Base-by-base conservation (phyloP, 2,888 invertebrate genomes). In the Volucella bombylans region DNA sequence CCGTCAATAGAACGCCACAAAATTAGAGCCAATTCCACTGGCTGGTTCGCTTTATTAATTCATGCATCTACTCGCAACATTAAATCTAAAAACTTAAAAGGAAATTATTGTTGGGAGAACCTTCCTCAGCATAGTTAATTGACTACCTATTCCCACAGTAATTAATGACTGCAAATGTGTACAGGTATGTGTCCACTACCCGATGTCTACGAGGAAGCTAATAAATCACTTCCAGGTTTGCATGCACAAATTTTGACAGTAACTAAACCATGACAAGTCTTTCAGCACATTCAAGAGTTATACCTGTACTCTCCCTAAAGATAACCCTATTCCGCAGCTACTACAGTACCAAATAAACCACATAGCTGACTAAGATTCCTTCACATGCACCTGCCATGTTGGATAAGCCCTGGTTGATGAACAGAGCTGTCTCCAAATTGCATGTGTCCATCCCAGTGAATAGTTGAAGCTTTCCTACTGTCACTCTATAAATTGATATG, bases 401-500 rank as follows among this genome's bases (percentile, higher is more conserved):
- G 15, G 54, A 9, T 45, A 18, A 31, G n/a, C n/a, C 31, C 15
- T 49, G 41, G 31, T 11, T 38, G 57, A 65, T 49, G 49, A 45
- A 49, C 45, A 10, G 31, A 55, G 49, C n/a, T 50, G 57, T 41
- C 41, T 49, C 14, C 11, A 49, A 50, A 49, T 14, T 73, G 55
- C 55, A 23, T 12, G 14, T 50, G 43, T 10, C 45, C 2, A 55
- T 39, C 23, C 14, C 39, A 55, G 39, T 18, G 11, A 9, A n/a
- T 47, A 23, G 9, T 41, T 74, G 49, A 57, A 49, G 69, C 43
- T 62, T 41, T 47, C 15, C 38, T 45, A 31, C 64, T 69, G 62
- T 78, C 71, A 43, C 43, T 64, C 55, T 43, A 52, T 69, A 78
- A 78, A 78, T 78, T 62, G 64, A 31, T 78, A 69, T 57, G 64